These are phyloP conservation scores for Diorhabda sublineata DNA, from an alignment of 1,140 invertebrate genomes.

Conservation along the genomic window DNA sequence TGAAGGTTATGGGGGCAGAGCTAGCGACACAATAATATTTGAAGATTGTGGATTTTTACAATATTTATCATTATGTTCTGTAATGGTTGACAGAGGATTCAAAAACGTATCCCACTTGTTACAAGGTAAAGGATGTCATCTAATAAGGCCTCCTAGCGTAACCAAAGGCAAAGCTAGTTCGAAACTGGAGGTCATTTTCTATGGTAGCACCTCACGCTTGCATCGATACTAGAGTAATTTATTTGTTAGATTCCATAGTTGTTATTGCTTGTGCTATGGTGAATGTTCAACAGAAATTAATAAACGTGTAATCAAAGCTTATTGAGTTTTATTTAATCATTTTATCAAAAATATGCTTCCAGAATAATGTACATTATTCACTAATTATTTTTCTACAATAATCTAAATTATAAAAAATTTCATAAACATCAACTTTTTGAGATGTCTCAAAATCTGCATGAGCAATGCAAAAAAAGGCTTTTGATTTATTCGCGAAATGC, in stretches of 20 bases:
- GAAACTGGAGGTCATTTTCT: neutral
- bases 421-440: too few species aligned
- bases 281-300: too few species aligned
- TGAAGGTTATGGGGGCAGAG: conserved; percentile 38
- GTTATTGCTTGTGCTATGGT: neutral
- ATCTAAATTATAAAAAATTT: too few species aligned
- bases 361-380: too few species aligned
- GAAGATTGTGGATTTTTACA: conserved; percentile 39
- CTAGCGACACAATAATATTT: conserved; percentile 34
- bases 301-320: too few species aligned
- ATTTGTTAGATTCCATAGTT: conserved; percentile 2
- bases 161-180: neutral
- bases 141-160: conserved; percentile 40
- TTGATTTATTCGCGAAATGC: too few species aligned
- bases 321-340: too few species aligned
- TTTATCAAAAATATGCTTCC: too few species aligned
- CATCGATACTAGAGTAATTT: neutral
- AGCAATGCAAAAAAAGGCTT: too few species aligned
- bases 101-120: conserved; percentile 40
- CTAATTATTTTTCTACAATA: too few species aligned
- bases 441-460: too few species aligned
- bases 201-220: neutral
- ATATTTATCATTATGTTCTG: conserved; percentile 23
- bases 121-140: conserved; percentile 28
- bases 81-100: conserved; percentile 44